Evolutionary conservation across 1,140 invertebrate genomes (phyloP).

Genomic region (Hylyphantes graminicola): DNA sequence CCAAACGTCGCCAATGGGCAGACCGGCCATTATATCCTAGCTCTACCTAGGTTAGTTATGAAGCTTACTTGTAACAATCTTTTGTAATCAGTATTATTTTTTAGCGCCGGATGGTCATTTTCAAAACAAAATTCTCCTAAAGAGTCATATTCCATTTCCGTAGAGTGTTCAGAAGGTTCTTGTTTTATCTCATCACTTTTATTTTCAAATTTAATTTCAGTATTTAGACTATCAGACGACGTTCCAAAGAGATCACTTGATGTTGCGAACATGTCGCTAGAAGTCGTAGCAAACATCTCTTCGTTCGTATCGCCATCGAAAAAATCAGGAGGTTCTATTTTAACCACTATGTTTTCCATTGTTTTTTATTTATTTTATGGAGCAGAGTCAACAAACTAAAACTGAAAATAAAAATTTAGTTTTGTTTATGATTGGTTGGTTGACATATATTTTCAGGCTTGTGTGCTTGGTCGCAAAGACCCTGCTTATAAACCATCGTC

Average conservation of each 20-base stretch:
- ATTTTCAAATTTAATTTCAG: neutral
- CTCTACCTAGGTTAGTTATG: neutral
- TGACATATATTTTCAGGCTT: no score
- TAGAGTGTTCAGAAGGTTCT: neutral
- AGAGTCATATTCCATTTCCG: neutral
- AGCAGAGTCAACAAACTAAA: no score
- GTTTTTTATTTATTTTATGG: neutral
- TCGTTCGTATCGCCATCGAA: neutral
- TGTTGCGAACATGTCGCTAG: no score
- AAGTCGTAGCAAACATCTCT: no score
- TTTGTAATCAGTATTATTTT: conserved; percentile 85
- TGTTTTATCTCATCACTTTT: neutral
- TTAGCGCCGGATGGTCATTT: conserved; percentile 86
- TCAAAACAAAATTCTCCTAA: conserved; percentile 81
- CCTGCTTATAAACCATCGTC: no score
- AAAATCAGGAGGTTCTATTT: conserved; percentile 1
- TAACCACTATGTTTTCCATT: neutral
- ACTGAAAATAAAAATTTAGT: no score
- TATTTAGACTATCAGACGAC: neutral
- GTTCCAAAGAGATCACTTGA: neutral
- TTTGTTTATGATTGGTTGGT: no score
- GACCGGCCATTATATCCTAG: no score
- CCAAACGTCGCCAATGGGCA: no score
- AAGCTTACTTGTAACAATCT: conserved; percentile 77
- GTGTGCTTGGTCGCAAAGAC: no score